Base-by-base conservation (phyloP, 2,888 invertebrate species). In the Andrena bicolor region DNA sequence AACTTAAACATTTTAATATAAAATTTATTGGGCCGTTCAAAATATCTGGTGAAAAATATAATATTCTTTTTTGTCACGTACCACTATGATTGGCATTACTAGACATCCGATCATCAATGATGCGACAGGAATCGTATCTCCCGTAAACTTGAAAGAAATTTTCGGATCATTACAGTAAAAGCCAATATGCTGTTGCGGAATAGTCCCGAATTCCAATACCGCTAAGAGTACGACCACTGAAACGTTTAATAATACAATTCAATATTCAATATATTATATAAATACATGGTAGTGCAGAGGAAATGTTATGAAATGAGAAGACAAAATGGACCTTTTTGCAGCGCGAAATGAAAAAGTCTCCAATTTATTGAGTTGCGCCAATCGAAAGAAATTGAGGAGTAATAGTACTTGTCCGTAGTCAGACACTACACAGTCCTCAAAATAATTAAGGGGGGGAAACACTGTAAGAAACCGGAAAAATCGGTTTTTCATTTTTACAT, bases 131-230 rank as follows among this genome's bases (percentile, higher is more conserved):
- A 97, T 94, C 2, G 97, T 96, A 90, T 97, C 97, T 0, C 97
- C 97, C 0, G 93, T 94, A 92, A 95, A 96, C 81, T 95, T 95
- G 93, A 95, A 95, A 0, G 96, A 96, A 90, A 97, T 95, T 76
- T 95, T 95, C 6, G 96, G 96, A 91, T 97, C 97, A 89, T 96
- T 95, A 94, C 97, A 97, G 87, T 94, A 95, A 94, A 96, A 97
- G 8, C 97, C 97, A 70, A 95, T 94, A 76, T 95, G 95, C 28
- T 95, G 94, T 82, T 95, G 95, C 3, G 96, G 96, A 41, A 97
- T 92, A 28, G 95, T 94, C 0, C 96, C 96, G 49, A 96, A 95
- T 93, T 97, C 97, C 58, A 96, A 94, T 23, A 96, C 92, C 32
- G 95, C 94, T 88, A 96, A 94, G 90, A 96, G 92, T 86, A 95